Conservation (phyloP, 1,140 invertebrate species). For the Camponotus vicinus region DNA sequence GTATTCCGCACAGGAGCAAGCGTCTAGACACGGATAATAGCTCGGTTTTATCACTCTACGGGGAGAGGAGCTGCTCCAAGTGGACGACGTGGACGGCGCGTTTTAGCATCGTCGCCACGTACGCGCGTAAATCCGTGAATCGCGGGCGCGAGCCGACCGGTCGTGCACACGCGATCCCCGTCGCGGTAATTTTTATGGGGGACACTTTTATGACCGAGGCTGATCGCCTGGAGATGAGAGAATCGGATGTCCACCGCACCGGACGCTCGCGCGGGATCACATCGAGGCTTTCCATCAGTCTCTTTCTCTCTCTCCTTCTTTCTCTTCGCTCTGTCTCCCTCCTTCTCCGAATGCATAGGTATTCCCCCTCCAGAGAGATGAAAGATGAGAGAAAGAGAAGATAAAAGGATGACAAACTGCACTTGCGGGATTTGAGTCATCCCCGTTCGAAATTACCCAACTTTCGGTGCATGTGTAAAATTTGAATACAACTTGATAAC, state of each 20-base stretch:
- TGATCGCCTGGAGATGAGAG: slow-evolving; percentile 24
- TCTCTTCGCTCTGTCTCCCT: neutral
- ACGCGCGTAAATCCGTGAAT: slow-evolving; percentile 48
- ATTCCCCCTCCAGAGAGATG: neutral
- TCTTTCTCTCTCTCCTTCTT: neutral
- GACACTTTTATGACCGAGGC: slow-evolving; percentile 33
- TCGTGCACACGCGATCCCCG: slow-evolving; percentile 13
- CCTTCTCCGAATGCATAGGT: neutral
- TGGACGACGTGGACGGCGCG: neutral
- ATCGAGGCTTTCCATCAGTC: slow-evolving; percentile 43
- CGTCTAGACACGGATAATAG: slow-evolving; percentile 25
- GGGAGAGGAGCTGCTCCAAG: neutral
- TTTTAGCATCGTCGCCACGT: slow-evolving; percentile 38
- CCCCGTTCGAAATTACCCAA: neutral
- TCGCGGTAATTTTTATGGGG: slow-evolving; percentile 22
- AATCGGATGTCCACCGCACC: slow-evolving; percentile 38
- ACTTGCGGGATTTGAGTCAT: slow-evolving; percentile 16
- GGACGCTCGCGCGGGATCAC: slow-evolving; percentile 18
- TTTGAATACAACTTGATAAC: neutral
- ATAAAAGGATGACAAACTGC: slow-evolving; percentile 11
- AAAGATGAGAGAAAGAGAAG: neutral
- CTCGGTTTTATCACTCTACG: slow-evolving; percentile 42
- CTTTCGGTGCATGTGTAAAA: neutral
- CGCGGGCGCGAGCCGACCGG: slow-evolving; percentile 3
- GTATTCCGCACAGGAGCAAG: slow-evolving; percentile 27